A percentile compares a stretch with the other conserved stretches of the same genome.
Evolutionary conservation across 2,797 vertebrate genomes (phyloP).

Genomic region (Basileuterus tristriatus): DNA sequence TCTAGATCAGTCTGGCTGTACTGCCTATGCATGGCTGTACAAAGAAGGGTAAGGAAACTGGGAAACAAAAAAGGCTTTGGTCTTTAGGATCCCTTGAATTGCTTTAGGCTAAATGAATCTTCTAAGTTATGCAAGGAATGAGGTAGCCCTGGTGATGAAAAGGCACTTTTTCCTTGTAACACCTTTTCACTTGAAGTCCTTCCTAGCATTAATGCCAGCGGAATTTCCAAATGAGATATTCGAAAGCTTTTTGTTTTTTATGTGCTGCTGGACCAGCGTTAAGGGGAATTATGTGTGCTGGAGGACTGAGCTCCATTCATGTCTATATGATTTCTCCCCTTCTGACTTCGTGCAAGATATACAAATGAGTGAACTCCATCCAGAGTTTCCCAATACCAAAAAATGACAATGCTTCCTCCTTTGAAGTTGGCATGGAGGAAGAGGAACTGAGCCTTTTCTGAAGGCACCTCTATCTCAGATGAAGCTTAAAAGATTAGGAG

Average conservation of each 20-base stretch:
- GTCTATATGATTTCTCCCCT: not conserved
- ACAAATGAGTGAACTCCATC: not conserved
- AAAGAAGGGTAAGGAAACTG: not conserved
- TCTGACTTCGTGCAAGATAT: not conserved
- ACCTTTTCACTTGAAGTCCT: not conserved
- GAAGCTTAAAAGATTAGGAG: not conserved
- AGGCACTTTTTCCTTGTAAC: not conserved
- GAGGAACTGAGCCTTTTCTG: not conserved
- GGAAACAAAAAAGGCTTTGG: not conserved
- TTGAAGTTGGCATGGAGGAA: not conserved
- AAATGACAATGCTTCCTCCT: not conserved
- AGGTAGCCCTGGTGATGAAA: not conserved
- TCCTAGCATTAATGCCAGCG: not conserved
- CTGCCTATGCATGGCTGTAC: accelerated
- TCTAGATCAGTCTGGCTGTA: not conserved
- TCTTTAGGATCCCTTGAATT: not conserved
- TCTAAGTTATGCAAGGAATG: not conserved
- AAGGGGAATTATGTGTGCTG: not conserved
- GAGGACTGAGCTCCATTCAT: not conserved
- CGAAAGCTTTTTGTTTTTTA: not conserved
- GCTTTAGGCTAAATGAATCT: not conserved
- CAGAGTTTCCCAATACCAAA: not conserved
- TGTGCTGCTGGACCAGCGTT: not conserved
- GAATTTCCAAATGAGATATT: not conserved
- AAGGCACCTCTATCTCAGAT: not conserved